These are phyloP conservation scores for Coenonympha glycerion DNA, from an alignment of 2,888 invertebrate species.

Conservation along the genomic window DNA sequence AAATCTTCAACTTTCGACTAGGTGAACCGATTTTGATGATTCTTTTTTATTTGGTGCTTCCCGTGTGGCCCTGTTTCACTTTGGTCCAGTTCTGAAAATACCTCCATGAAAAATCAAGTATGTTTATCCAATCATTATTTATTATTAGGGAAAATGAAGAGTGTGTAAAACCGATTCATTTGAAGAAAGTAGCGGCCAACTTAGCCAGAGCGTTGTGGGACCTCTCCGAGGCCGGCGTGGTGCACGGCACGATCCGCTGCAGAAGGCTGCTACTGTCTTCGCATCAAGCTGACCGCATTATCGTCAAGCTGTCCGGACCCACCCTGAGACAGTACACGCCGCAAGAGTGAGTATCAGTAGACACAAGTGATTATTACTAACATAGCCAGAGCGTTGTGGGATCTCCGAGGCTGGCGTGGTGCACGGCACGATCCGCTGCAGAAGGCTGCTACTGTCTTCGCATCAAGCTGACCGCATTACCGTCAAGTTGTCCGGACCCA, in stretches of 20 bases:
- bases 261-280: constrained; percentile 86
- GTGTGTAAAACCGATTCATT: constrained; percentile 79
- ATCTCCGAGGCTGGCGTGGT: constrained; percentile 89
- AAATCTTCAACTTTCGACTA: too few species aligned
- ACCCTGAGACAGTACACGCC: constrained; percentile 80
- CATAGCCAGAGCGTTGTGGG: constrained; percentile 89
- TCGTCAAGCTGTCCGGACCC: constrained; percentile 89
- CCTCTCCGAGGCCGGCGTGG: constrained; percentile 86
- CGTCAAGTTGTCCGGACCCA: constrained; percentile 90
- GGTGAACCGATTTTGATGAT: too few species aligned
- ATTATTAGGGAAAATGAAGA: constrained; percentile 51
- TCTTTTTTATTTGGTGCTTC: too few species aligned
- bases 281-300: constrained; percentile 79
- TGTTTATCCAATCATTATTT: too few species aligned
- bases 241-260: constrained; percentile 91
- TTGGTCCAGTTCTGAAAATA: too few species aligned
- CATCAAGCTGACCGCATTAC: constrained; percentile 80
- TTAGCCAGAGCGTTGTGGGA: constrained; percentile 91
- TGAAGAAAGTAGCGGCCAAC: constrained; percentile 88
- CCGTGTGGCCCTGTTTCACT: too few species aligned
- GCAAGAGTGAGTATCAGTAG: constrained; percentile 82
- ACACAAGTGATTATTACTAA: too few species aligned
- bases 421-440: constrained; percentile 90
- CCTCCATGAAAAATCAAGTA: too few species aligned
- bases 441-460: constrained; percentile 85